Percentiles rank a stretch among this genome's conserved stretches.
Conservation (phyloP, 1,140 invertebrate genomes). For the Pseudoatta argentina region DNA sequence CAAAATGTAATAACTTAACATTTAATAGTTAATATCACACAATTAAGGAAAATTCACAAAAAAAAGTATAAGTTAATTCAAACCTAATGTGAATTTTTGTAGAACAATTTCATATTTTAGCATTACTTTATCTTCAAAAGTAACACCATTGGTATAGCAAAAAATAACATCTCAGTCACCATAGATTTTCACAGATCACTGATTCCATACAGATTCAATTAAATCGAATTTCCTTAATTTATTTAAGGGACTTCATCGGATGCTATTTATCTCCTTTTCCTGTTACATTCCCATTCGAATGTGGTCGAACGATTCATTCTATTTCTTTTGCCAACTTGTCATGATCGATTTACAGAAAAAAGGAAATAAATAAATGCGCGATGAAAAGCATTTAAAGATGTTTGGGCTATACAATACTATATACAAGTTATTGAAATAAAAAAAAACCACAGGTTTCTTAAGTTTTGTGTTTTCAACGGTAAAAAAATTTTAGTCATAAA, state of each 20-base stretch:
- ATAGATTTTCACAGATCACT: not conserved
- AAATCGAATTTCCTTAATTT: conserved; percentile 9
- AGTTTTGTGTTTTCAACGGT: too few species aligned
- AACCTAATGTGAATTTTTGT: not conserved
- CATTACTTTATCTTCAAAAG: not conserved
- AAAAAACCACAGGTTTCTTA: too few species aligned
- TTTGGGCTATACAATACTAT: too few species aligned
- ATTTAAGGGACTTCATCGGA: not conserved
- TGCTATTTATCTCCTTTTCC: conserved; percentile 1
- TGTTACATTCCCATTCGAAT: not conserved
- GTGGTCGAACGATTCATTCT: conserved; percentile 22
- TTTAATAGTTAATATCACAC: not conserved
- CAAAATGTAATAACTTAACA: not conserved
- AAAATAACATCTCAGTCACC: not conserved
- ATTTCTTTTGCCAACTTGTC: conserved; percentile 23
- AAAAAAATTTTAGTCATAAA: too few species aligned
- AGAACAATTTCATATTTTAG: not conserved
- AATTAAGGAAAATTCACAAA: not conserved
- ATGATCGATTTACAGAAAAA: conserved; percentile 6
- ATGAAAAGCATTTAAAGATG: not conserved
- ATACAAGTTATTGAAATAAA: too few species aligned
- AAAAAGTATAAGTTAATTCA: not conserved
- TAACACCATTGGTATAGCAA: not conserved
- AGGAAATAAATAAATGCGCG: not conserved
- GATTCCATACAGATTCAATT: not conserved